Base-by-base conservation (phyloP, 1,140 invertebrate genomes). In the Mya arenaria region DNA sequence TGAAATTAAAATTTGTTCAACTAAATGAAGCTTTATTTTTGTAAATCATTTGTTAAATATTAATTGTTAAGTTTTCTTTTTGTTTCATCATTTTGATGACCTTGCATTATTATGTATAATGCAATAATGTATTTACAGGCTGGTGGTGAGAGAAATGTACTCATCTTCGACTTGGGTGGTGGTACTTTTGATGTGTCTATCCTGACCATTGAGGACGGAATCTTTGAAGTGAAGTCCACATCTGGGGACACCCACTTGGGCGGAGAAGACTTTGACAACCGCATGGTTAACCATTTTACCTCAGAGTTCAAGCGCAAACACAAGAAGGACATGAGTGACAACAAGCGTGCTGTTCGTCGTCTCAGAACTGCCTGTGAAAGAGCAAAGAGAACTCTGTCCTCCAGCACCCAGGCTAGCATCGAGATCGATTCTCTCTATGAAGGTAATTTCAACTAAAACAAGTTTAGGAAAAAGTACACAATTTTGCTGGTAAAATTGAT, bases 181-280 rank as follows among this genome's bases (percentile, higher is more conserved):
- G 89, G 89, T 13, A 90, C 88, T 4, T 89, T 90, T 66, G 88
- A 91, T 84, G 88, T 91, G 17, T 88, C 88, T n/a, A 85, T 90
- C 36, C 65, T 90, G 52, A 85, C 85, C 6, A 87, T 90, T 79
- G 84, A 85, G 41, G 89, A 90, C 58, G 89, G 89, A 4, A 92
- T 93, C 82, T 94, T 92, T 85, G 93, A 97, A 94, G 96, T 97
- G 0, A 95, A 95, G 91, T 94, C 96, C 0, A 97, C 96, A 8
- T 95, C 96, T 0, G 89, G 89, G 23, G 91, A 93, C 74, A 92
- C 91, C 4, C 88, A 91, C 75, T 81, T 91, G 55, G 89, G 87
- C 8, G 90, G 90, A 30, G 88, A 90, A 82, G 88, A 88, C 52
- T 91, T 91, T 55, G 89, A 92, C 72, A 91, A 90, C 66, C 85